Evolutionary conservation across 35 echinoderm and acorn worm genomes (phyloP), one percentile per base, ranked within the genome.

Genomic region (Ophioderma brevispina): DNA sequence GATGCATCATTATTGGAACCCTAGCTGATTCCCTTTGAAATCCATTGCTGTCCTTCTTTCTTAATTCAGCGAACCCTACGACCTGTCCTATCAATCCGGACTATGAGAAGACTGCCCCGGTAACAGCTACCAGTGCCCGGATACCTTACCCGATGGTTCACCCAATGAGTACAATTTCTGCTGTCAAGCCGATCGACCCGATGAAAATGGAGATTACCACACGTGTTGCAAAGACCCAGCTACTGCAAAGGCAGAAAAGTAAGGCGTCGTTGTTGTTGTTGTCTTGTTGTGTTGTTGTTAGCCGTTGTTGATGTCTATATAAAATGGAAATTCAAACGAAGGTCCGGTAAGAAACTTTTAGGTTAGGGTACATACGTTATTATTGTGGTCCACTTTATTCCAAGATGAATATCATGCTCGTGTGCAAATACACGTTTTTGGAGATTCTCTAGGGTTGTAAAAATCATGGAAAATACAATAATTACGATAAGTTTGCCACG

Each of bases 51-150:
- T n/a, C n/a, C n/a, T n/a, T n/a, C 78, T 23, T 80, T 64, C 36
- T 56, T 17, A 38, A 15, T 76, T 18, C 55, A 92, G 90, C 81
- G 0, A 59, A 19, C 11, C 35, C 37, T 25, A 94, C 87, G 32
- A 33, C 64, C 30, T 94, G 92, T 85, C 49, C 92, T 0, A 86
- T 94, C 0, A 87, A 94, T 38, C 86, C 4, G 0, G 18, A 5
- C 49, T 94, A 30, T 50, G 64, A 18, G 92, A 19, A 88, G 79
- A 10, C 56, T 30, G 28, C 59, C n/a, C 92, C 17, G 92, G 86
- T 8, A 94, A 94, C 81, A 94, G 86, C 33, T 94, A 94, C 87
- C 55, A 89, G 50, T 94, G 92, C 36, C 92, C 92, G 1, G 92
- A 94, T 77, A 32, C 37, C 32, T 33, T 89, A 21, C 86, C 86